A percentile compares a stretch with the other conserved stretches of the same genome.
These are phyloP conservation scores for Parazoanthus darwini DNA, from an alignment of 92 coral and sea anemone species.

Conservation along the genomic window DNA sequence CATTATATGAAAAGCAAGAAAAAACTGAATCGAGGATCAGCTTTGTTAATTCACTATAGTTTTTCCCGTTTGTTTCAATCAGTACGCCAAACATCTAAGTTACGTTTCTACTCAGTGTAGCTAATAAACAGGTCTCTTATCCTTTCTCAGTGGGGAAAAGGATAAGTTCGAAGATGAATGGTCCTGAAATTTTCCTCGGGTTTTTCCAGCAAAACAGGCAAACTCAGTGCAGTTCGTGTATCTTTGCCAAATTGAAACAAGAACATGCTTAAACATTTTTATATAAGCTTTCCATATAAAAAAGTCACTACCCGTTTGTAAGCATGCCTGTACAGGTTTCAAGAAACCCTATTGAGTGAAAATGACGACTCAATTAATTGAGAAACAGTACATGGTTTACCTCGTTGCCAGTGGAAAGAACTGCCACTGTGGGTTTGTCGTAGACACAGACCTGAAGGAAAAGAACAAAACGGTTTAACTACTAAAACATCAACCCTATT, in stretches of 20 bases:
- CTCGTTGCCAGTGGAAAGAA: constrained; percentile 98
- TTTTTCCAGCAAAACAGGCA: too few species aligned
- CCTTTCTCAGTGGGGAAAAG: too few species aligned
- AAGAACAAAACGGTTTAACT: neutral
- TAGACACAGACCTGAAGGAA: constrained; percentile 67
- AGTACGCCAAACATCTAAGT: neutral
- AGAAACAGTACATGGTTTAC: constrained; percentile 24
- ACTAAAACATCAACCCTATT: too few species aligned
- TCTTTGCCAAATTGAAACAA: neutral
- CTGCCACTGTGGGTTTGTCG: constrained; percentile 86
- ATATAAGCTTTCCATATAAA: neutral
- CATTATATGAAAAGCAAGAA: neutral
- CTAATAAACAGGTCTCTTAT: too few species aligned
- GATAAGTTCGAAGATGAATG: too few species aligned
- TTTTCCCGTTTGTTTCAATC: neutral
- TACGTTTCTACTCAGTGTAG: neutral
- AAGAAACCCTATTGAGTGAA: neutral
- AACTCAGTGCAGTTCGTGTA: neutral
- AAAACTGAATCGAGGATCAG: neutral
- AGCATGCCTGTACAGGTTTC: neutral
- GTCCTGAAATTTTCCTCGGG: too few species aligned
- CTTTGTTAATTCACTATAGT: neutral
- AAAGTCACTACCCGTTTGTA: neutral
- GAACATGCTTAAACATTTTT: neutral
- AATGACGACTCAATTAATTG: too few species aligned